Conservation (phyloP, 2,888 invertebrate genomes). For the Papilio protenor region DNA sequence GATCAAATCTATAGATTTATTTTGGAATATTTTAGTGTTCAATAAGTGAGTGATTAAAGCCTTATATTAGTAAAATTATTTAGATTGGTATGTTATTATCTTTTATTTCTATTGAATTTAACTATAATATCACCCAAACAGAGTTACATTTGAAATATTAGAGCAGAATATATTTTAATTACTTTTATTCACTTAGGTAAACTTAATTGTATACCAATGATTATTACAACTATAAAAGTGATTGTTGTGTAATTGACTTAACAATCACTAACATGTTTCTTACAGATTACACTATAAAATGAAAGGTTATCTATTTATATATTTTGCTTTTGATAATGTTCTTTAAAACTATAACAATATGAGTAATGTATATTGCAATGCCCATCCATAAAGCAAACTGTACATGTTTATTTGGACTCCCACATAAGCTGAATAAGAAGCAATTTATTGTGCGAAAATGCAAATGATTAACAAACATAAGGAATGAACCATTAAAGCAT, state of each 20-base stretch:
- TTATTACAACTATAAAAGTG: background rate
- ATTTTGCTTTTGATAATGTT: background rate
- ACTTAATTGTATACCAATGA: background rate
- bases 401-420: slow-evolving; percentile 12
- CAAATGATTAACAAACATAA: background rate
- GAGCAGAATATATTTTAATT: background rate
- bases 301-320: background rate
- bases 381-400: slow-evolving; percentile 15
- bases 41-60: no score
- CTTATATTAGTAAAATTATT: no score
- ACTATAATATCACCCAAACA: background rate
- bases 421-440: background rate
- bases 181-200: background rate
- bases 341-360: background rate
- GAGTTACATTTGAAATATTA: background rate
- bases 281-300: background rate
- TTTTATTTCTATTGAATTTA: no score
- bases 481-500: background rate
- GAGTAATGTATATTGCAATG: slow-evolving; percentile 4
- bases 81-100: no score
- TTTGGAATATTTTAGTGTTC: no score
- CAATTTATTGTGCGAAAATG: background rate
- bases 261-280: background rate
- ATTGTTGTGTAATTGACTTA: background rate
- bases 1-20: no score